These are phyloP conservation scores for Drosophila ohnishii DNA, from an alignment of 1,140 invertebrate genomes.

Conservation along the genomic window DNA sequence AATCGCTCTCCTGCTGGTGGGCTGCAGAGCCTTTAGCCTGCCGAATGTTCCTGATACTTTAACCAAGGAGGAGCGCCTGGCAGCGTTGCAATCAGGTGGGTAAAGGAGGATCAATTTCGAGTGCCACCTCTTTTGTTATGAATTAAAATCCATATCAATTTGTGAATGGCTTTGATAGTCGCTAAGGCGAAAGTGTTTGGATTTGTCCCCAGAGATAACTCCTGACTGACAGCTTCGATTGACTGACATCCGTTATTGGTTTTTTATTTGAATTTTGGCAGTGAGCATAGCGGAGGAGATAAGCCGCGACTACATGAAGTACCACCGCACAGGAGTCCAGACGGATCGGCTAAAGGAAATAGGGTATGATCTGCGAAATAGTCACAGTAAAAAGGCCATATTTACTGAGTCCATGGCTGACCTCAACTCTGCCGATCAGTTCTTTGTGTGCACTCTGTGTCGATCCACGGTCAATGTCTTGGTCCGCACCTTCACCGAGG, in stretches of 20 bases:
- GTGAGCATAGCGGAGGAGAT: slow-evolving; percentile 61
- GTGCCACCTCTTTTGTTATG: background rate
- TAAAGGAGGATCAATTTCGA: background rate
- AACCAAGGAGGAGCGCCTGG: slow-evolving; percentile 31
- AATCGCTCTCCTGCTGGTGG: slow-evolving; percentile 18
- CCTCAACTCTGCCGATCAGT: slow-evolving; percentile 50
- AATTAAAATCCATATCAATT: slow-evolving; percentile 9
- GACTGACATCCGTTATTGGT: slow-evolving; percentile 10
- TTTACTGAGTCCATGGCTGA: slow-evolving; percentile 61
- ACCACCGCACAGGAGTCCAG: slow-evolving; percentile 53
- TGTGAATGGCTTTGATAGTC: slow-evolving; percentile 1
- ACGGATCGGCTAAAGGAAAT: slow-evolving; percentile 37
- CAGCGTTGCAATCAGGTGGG: slow-evolving; percentile 47
- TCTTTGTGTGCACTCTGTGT: slow-evolving; percentile 84
- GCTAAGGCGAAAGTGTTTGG: slow-evolving; percentile 4
- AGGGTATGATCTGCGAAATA: slow-evolving; percentile 37
- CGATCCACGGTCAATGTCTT: slow-evolving; percentile 82
- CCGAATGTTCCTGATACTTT: slow-evolving; percentile 23
- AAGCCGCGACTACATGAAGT: slow-evolving; percentile 64
- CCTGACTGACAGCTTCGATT: slow-evolving; percentile 41
- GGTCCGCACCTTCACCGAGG: slow-evolving; percentile 71
- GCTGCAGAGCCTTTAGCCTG: slow-evolving; percentile 27
- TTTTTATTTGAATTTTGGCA: slow-evolving; percentile 22
- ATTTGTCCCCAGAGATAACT: background rate
- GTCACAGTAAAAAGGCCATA: slow-evolving; percentile 60